A percentile compares a stretch with the other conserved stretches of the same genome.
These are phyloP conservation scores for Leptopterna dolabrata DNA, from an alignment of 2,888 invertebrate genomes.

Conservation along the genomic window DNA sequence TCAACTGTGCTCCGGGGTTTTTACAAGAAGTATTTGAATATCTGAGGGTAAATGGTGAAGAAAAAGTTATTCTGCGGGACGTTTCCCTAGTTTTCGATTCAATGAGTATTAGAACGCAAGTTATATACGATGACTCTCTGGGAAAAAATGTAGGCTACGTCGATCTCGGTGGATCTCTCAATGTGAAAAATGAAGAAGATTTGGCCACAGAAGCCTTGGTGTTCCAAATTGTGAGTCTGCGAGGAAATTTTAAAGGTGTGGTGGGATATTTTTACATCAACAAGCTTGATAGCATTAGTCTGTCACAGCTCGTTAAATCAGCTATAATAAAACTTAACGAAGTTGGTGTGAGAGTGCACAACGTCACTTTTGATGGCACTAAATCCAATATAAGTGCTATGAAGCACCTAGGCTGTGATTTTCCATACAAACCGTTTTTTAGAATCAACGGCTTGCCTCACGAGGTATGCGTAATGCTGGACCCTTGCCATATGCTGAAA, in stretches of 20 bases:
- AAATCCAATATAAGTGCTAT: background rate
- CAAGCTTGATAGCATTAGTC: background rate
- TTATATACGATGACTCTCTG: background rate
- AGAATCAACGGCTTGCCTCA: background rate
- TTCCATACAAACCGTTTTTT: background rate
- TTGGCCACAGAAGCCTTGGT: background rate
- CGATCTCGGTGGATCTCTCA: background rate
- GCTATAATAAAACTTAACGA: background rate
- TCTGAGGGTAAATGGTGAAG: background rate
- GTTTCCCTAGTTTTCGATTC: background rate
- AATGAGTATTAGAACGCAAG: background rate
- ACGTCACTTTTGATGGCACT: background rate
- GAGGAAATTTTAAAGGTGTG: background rate
- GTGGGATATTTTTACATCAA: background rate
- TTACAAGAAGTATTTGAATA: background rate
- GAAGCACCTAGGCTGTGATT: background rate
- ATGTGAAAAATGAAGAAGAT: background rate
- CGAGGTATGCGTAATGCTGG: slow-evolving; percentile 22
- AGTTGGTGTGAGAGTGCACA: background rate
- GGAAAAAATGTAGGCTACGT: background rate
- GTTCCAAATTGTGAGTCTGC: background rate
- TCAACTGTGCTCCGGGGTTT: background rate
- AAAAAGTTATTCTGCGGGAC: background rate
- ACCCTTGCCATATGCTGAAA: slow-evolving; percentile 52
- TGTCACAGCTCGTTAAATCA: background rate